phyloP scores from a whole-genome alignment of 2,888 invertebrate genomes.

The Mimachlamys varia region DNA sequence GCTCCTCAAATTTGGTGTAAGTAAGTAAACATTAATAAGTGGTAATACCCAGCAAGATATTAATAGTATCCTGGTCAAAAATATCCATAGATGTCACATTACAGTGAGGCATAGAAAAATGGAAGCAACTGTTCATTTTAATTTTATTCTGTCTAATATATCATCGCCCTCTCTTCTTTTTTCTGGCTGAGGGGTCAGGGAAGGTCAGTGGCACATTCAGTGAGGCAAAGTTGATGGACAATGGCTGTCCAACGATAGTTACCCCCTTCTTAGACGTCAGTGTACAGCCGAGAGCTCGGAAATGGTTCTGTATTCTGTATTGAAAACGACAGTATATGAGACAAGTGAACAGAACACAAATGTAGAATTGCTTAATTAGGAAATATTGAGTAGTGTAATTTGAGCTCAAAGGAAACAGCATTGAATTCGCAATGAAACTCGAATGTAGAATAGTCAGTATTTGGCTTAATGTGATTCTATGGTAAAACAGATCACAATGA shows the following conservation, averaged over 20 bases:
- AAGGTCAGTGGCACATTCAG: conserved; percentile 56
- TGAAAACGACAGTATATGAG: neutral
- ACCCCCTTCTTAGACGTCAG: conserved; percentile 46
- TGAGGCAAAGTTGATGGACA: conserved; percentile 42
- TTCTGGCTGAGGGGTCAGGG: conserved; percentile 45
- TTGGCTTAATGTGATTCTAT: too few relatives aligned
- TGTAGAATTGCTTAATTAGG: neutral
- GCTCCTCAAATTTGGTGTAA: too few relatives aligned
- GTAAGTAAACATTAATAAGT: too few relatives aligned
- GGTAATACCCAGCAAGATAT: too few relatives aligned
- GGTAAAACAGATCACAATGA: too few relatives aligned
- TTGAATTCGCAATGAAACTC: too few relatives aligned
- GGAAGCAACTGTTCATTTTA: neutral
- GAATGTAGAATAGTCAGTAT: too few relatives aligned
- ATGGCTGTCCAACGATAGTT: conserved; percentile 11
- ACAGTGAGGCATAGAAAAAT: neutral
- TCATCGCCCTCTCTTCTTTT: conserved; percentile 18
- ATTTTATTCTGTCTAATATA: neutral
- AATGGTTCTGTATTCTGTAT: conserved; percentile 54
- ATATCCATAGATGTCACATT: too few relatives aligned
- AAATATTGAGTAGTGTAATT: too few relatives aligned
- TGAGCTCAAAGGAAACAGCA: too few relatives aligned
- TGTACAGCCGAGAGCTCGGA: conserved; percentile 56
- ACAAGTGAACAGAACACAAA: neutral
- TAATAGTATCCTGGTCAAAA: too few relatives aligned